Evolutionary conservation across 1,140 invertebrate species (phyloP).

Genomic region (Octopus sinensis): DNA sequence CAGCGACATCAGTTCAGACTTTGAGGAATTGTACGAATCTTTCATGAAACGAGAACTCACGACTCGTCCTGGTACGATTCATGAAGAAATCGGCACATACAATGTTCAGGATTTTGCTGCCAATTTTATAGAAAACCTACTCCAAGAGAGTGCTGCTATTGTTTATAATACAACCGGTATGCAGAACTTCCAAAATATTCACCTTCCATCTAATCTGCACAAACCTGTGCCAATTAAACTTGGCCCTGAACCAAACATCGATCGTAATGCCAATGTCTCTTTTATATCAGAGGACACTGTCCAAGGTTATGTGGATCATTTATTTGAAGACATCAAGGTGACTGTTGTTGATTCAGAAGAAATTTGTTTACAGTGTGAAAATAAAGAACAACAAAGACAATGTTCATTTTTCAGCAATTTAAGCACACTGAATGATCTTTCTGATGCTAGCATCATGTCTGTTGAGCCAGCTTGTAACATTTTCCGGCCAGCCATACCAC

Average conservation of each 20-base stretch:
- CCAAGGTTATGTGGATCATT: neutral
- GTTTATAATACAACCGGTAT: conserved; percentile 30
- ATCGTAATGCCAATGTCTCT: conserved; percentile 11
- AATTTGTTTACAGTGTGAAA: neutral
- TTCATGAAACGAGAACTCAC: conserved; percentile 36
- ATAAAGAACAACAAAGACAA: neutral
- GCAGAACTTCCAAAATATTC: conserved; percentile 24
- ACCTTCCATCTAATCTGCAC: conserved; percentile 1
- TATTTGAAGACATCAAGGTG: conserved; percentile 2
- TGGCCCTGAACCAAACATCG: neutral
- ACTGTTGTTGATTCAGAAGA: neutral
- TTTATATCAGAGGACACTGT: conserved; percentile 13
- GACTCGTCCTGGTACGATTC: conserved; percentile 43
- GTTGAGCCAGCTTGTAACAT: neutral
- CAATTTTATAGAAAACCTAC: conserved; percentile 30
- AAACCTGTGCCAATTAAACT: conserved; percentile 13
- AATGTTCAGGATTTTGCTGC: conserved; percentile 40
- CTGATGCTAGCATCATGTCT: neutral
- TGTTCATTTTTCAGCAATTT: neutral
- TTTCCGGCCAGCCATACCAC: neutral
- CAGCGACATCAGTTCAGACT: conserved; percentile 48
- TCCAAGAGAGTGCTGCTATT: conserved; percentile 35
- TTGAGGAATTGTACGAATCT: conserved; percentile 49
- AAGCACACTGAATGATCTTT: neutral
- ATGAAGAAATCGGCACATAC: conserved; percentile 38